These are phyloP conservation scores for Paedocypris sp. DNA, from an alignment of 2,113 vertebrate species.

Conservation along the genomic window DNA sequence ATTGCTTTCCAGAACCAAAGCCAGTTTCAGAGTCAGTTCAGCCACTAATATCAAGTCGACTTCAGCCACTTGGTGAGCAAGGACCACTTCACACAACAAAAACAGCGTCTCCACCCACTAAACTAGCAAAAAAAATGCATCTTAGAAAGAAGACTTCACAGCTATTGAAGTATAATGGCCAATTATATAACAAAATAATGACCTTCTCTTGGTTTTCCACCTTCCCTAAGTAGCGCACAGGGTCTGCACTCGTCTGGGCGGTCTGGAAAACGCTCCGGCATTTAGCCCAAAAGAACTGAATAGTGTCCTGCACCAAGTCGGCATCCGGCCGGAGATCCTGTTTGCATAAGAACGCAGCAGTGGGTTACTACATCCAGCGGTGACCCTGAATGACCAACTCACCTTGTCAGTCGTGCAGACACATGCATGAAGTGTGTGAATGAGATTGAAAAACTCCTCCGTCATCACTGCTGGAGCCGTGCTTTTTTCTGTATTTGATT, in stretches of 20 bases:
- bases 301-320: constrained; percentile 66
- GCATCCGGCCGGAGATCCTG: constrained; percentile 65
- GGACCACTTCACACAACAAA: constrained; percentile 70
- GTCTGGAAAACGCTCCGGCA: constrained; percentile 63
- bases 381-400: constrained; percentile 40
- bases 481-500: constrained; percentile 25
- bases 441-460: constrained; percentile 59
- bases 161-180: too few relatives aligned
- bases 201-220: constrained; percentile 61
- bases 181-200: background rate
- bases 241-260: constrained; percentile 48
- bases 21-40: constrained; percentile 66
- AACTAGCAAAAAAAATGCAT: constrained; percentile 30
- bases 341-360: constrained; percentile 19
- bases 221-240: constrained; percentile 47
- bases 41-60: constrained; percentile 57
- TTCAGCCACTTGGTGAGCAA: constrained; percentile 51
- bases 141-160: too few relatives aligned
- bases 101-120: constrained; percentile 77
- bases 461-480: constrained; percentile 28
- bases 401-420: constrained; percentile 61
- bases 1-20: constrained; percentile 61
- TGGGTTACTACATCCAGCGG: background rate
- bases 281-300: constrained; percentile 75
- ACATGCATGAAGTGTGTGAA: constrained; percentile 58